Conservation (phyloP, 2,888 invertebrate species). For the Nineta flava region DNA sequence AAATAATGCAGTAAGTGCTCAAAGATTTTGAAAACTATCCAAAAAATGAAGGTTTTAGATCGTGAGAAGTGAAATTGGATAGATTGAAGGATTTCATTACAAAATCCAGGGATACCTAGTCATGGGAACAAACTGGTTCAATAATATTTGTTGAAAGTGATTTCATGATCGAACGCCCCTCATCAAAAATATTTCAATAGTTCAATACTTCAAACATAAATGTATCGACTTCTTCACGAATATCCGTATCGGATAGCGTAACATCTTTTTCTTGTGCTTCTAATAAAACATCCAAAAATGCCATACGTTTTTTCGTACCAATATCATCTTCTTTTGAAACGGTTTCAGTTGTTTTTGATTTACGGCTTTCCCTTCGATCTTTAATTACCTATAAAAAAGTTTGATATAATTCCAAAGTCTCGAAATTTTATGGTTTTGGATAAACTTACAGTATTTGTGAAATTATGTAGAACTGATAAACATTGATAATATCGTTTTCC, state of each 20-base stretch:
- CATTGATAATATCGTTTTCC: conserved; percentile 27
- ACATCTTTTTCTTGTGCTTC: conserved; percentile 17
- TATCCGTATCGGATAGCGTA: conserved; percentile 20
- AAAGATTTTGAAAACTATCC: too few species aligned
- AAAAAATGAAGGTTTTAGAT: too few species aligned
- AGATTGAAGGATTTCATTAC: too few species aligned
- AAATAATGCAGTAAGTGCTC: too few species aligned
- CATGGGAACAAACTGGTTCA: too few species aligned
- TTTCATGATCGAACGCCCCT: background rate
- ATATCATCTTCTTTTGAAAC: conserved; percentile 11
- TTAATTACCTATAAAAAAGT: background rate
- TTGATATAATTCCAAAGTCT: background rate
- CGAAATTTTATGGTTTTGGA: background rate
- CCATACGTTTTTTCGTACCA: conserved; percentile 18
- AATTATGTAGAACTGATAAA: conserved; percentile 31
- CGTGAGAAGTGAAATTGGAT: too few species aligned
- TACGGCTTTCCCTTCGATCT: conserved; percentile 8
- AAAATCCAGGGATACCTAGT: too few species aligned
- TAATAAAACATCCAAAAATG: conserved; percentile 23
- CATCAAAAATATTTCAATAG: background rate
- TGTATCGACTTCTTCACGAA: conserved; percentile 27
- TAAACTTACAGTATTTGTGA: conserved; percentile 29
- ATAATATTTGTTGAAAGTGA: too few species aligned
- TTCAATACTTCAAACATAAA: conserved; percentile 27
- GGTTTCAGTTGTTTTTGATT: background rate